phyloP scores from a whole-genome alignment of 2,888 invertebrate genomes.

The Lasioglossum malachurum region DNA sequence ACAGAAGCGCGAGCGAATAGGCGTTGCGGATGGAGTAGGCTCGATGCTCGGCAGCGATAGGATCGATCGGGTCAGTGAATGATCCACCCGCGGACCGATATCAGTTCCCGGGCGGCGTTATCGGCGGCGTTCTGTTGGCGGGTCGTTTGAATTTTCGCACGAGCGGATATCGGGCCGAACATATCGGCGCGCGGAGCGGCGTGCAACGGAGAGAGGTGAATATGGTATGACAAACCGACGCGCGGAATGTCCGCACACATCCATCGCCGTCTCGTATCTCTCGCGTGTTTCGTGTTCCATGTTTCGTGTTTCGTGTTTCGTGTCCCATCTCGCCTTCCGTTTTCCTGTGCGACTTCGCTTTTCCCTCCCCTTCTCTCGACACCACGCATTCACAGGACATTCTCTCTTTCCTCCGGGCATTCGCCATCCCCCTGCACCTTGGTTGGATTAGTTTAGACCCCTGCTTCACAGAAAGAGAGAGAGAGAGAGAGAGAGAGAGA shows the following conservation, averaged over 20 bases:
- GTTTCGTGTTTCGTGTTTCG: slow-evolving; percentile 17
- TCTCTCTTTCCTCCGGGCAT: background rate
- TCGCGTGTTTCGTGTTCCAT: slow-evolving; percentile 28
- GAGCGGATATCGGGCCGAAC: slow-evolving; percentile 77
- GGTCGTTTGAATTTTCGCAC: slow-evolving; percentile 81
- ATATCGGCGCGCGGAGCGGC: slow-evolving; percentile 38
- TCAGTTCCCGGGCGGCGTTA: slow-evolving; percentile 69
- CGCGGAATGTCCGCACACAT: slow-evolving; percentile 54
- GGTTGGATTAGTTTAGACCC: background rate
- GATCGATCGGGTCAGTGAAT: slow-evolving; percentile 68
- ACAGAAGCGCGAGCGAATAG: slow-evolving; percentile 1
- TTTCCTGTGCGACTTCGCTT: background rate
- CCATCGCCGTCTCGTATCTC: slow-evolving; percentile 44
- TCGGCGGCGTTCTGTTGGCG: slow-evolving; percentile 73
- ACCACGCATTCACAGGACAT: background rate
- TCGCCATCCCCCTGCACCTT: background rate
- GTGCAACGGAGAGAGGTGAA: slow-evolving; percentile 51
- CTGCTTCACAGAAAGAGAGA: background rate
- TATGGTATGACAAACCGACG: slow-evolving; percentile 65
- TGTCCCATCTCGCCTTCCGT: slow-evolving; percentile 3
- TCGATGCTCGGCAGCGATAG: slow-evolving; percentile 62
- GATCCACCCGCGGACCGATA: slow-evolving; percentile 66
- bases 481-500: background rate
- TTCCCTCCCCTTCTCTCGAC: background rate
- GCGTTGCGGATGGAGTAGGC: background rate